Evolutionary conservation across 2,888 invertebrate genomes (phyloP).

Genomic region (Epistrophella euchroma): DNA sequence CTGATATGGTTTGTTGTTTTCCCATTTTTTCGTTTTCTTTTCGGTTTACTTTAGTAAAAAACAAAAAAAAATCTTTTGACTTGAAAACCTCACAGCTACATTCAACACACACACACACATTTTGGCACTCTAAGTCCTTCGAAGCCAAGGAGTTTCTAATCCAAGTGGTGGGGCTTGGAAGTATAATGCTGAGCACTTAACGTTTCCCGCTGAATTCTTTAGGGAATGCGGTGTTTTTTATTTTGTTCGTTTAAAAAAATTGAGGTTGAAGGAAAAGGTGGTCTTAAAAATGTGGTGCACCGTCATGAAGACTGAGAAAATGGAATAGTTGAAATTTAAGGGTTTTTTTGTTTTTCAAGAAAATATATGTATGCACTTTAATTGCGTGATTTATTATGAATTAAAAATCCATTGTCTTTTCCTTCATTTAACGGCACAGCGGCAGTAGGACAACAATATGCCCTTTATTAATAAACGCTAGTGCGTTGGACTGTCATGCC

Average conservation of each 20-base stretch:
- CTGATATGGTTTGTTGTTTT: slow-evolving; percentile 25
- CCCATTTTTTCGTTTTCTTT: slow-evolving; percentile 25
- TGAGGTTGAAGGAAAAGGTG: slow-evolving; percentile 16
- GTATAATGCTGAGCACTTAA: slow-evolving; percentile 75
- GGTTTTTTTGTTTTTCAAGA: slow-evolving; percentile 20
- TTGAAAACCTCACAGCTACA: slow-evolving; percentile 46
- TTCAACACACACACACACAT: slow-evolving; percentile 35
- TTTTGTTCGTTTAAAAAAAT: slow-evolving; percentile 32
- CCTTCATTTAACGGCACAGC: neutral
- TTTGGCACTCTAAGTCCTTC: slow-evolving; percentile 58
- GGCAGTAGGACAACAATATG: neutral
- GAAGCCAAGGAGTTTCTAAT: slow-evolving; percentile 64
- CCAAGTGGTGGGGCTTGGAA: slow-evolving; percentile 63
- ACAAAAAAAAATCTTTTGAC: slow-evolving; percentile 42
- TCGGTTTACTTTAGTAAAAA: slow-evolving; percentile 9
- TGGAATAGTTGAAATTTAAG: slow-evolving; percentile 54
- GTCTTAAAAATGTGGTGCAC: slow-evolving; percentile 54
- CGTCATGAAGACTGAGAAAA: slow-evolving; percentile 51
- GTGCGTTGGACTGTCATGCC: too few species aligned
- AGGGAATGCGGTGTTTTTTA: slow-evolving; percentile 62
- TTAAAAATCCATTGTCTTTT: slow-evolving; percentile 54
- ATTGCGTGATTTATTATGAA: slow-evolving; percentile 69
- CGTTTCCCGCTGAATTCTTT: slow-evolving; percentile 67
- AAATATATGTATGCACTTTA: slow-evolving; percentile 50
- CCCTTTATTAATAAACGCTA: neutral